Evolutionary conservation across 1,140 invertebrate genomes (phyloP).

Genomic region (Proales similis): DNA sequence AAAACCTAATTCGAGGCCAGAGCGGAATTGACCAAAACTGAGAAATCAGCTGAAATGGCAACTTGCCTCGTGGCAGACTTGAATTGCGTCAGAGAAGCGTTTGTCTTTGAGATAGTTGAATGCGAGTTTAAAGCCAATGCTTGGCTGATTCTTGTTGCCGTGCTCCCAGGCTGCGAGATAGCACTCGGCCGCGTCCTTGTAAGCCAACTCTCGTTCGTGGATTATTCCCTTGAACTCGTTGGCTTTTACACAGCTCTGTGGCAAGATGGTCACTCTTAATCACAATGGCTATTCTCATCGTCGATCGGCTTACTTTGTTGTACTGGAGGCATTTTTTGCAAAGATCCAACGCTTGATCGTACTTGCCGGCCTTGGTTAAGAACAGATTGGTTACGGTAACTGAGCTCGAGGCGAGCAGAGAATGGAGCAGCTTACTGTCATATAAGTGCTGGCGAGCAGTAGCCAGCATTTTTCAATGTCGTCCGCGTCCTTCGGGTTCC

Average conservation of each 20-base stretch:
- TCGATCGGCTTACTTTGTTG: conserved; percentile 61
- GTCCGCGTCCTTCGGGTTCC: conserved; percentile 77
- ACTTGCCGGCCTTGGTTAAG: conserved; percentile 62
- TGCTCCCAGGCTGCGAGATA: conserved; percentile 79
- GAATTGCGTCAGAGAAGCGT: conserved; percentile 75
- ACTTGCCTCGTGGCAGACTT: conserved; percentile 67
- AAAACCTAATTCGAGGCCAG: conserved; percentile 56
- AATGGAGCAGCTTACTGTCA: conserved; percentile 58
- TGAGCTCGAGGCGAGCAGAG: too few species aligned
- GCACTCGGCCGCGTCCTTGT: conserved; percentile 71
- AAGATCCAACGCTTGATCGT: conserved; percentile 74
- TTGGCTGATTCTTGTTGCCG: conserved; percentile 66
- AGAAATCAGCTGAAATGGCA: not conserved
- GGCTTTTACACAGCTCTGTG: conserved; percentile 71
- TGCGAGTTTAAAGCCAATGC: conserved; percentile 71
- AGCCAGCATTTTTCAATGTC: conserved; percentile 91
- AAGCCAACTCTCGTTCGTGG: conserved; percentile 83
- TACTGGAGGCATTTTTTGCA: conserved; percentile 72
- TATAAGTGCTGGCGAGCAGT: conserved; percentile 79
- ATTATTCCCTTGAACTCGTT: conserved; percentile 79
- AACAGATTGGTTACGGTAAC: conserved; percentile 29
- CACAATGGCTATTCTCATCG: not conserved
- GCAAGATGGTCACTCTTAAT: conserved; percentile 21
- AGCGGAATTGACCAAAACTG: conserved; percentile 9
- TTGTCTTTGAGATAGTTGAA: conserved; percentile 85